phyloP scores from a whole-genome alignment of 30 jellyfish, hydroid and myxozoan species.

The Chrysaora quinquecirrha region DNA sequence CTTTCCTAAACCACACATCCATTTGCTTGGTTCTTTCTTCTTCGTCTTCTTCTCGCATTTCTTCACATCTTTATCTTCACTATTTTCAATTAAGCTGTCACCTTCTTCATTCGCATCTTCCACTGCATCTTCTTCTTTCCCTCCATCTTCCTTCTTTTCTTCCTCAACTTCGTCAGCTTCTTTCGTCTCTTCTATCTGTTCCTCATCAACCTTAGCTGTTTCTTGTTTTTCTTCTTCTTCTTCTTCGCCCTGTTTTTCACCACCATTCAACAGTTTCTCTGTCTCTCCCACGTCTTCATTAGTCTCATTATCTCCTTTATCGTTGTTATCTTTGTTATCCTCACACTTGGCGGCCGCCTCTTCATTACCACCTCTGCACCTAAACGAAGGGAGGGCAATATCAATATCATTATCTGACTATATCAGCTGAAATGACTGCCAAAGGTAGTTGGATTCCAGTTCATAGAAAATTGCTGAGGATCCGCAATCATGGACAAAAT shows the following conservation, averaged over 20 bases:
- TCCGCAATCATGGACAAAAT: too few species aligned
- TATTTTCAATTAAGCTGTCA: conserved; percentile 2
- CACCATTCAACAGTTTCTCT: conserved; percentile 8
- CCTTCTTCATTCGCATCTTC: conserved; percentile 16
- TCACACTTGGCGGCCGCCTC: conserved; percentile 17
- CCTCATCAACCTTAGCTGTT: background rate
- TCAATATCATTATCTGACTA: too few species aligned
- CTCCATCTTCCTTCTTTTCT: conserved; percentile 7
- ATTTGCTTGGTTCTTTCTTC: conserved; percentile 50
- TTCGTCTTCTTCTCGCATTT: conserved; percentile 30
- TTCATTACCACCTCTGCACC: conserved; percentile 7
- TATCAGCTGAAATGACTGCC: too few species aligned
- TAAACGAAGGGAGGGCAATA: too few species aligned
- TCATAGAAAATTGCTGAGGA: too few species aligned
- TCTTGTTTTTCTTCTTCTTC: background rate
- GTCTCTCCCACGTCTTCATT: conserved; percentile 33
- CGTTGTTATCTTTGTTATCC: conserved; percentile 13
- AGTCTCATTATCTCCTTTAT: background rate
- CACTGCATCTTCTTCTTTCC: background rate
- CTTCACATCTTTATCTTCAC: conserved; percentile 17
- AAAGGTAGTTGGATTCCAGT: too few species aligned
- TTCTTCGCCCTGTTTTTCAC: background rate
- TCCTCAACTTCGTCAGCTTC: background rate
- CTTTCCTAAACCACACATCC: conserved; percentile 64
- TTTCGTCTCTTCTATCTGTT: background rate